phyloP scores from a whole-genome alignment of 2,113 vertebrate species.

The Rostratula benghalensis region DNA sequence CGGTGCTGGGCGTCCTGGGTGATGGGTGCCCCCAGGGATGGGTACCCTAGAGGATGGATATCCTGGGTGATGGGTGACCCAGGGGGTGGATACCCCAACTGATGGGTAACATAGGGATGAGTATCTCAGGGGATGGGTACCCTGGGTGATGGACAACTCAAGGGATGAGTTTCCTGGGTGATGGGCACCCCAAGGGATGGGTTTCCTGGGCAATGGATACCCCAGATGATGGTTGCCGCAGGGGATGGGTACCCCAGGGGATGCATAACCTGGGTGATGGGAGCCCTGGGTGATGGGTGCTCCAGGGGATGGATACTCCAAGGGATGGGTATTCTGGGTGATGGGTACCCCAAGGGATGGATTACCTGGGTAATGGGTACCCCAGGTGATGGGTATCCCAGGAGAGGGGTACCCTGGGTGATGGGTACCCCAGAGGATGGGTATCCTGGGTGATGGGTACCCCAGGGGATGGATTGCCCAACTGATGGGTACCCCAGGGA shows the following conservation, averaged over 20 bases:
- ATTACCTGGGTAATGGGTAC: neutral
- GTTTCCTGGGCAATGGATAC: neutral
- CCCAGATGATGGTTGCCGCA: neutral
- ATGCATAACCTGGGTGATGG: neutral
- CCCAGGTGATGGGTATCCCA: neutral
- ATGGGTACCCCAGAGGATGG: neutral
- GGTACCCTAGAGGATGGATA: neutral
- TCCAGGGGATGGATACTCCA: neutral
- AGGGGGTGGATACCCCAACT: neutral
- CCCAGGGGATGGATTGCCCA: neutral
- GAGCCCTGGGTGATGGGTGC: neutral
- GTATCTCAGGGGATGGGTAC: neutral
- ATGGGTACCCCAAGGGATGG: neutral
- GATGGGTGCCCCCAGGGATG: neutral
- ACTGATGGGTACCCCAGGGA: neutral
- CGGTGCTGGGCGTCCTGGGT: neutral
- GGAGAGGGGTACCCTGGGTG: neutral
- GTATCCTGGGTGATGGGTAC: too few species aligned
- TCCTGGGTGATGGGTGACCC: neutral
- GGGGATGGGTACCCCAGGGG: fast-evolving
- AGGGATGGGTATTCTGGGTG: neutral
- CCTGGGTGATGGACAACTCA: neutral
- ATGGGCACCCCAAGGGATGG: too few species aligned
- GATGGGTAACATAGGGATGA: neutral
- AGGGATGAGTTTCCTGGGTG: neutral